These are phyloP conservation scores for Carlito syrichta DNA, from an alignment of 2,113 vertebrate species.

Conservation along the genomic window DNA sequence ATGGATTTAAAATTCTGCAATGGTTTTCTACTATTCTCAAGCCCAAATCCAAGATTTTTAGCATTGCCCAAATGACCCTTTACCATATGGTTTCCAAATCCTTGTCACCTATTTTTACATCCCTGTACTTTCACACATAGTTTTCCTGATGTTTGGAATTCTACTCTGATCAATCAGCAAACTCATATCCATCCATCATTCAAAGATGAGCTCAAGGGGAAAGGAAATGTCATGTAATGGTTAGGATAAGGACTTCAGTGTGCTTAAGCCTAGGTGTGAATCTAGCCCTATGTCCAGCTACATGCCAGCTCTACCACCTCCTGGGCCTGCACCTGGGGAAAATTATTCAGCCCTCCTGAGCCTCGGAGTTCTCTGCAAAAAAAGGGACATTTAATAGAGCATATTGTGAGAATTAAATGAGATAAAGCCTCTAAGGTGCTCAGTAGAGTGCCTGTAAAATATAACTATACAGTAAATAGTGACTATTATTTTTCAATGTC, in stretches of 20 bases:
- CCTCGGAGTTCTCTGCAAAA: neutral
- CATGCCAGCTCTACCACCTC: neutral
- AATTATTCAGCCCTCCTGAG: neutral
- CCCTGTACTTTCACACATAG: neutral
- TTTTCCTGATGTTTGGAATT: neutral
- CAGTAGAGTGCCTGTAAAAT: neutral
- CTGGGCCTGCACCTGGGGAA: neutral
- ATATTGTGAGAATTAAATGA: neutral
- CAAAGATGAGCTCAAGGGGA: neutral
- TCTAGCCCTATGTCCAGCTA: neutral
- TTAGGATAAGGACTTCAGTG: neutral
- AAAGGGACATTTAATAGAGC: neutral
- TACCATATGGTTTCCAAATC: neutral
- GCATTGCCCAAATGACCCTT: neutral
- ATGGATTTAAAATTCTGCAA: neutral
- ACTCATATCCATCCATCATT: neutral
- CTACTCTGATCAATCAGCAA: neutral
- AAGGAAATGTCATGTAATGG: neutral
- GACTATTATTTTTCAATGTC: neutral
- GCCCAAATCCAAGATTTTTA: neutral
- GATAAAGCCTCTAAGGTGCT: neutral
- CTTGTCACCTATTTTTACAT: neutral
- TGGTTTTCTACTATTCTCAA: neutral
- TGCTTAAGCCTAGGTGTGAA: neutral
- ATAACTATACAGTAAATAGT: neutral